Conservation (phyloP, 2,113 vertebrate genomes). For the Mungos mungo region DNA sequence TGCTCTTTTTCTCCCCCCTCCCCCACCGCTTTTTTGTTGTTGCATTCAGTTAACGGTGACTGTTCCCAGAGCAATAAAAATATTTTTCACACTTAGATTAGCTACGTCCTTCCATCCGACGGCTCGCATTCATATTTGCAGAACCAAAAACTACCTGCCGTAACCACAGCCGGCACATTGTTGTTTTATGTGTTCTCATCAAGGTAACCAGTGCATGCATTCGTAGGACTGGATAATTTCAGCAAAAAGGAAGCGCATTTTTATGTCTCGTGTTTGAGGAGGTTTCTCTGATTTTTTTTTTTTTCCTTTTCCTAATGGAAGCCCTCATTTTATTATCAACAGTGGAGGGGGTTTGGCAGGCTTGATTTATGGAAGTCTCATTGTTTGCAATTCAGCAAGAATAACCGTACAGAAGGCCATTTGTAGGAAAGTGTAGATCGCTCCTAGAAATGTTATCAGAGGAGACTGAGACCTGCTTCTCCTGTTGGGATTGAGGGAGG, state of each 20-base stretch:
- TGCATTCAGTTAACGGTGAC: constrained; percentile 89
- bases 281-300: neutral
- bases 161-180: neutral
- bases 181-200: neutral
- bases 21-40: constrained; percentile 81
- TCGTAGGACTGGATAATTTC: neutral
- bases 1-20: constrained; percentile 78
- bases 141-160: neutral
- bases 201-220: neutral
- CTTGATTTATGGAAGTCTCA: constrained; percentile 37
- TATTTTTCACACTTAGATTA: constrained; percentile 90
- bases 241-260: neutral
- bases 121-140: constrained; percentile 58
- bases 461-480: neutral
- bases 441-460: neutral
- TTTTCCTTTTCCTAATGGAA: neutral
- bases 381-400: constrained; percentile 60
- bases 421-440: neutral
- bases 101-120: constrained; percentile 76
- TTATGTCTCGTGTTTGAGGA: neutral
- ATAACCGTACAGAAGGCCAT: neutral
- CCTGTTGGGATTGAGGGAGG: neutral
- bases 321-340: neutral
- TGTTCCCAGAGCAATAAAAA: constrained; percentile 87
- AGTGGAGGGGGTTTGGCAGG: neutral